phyloP scores from a whole-genome alignment of 1,140 invertebrate genomes.

The Drosophila simulans region DNA sequence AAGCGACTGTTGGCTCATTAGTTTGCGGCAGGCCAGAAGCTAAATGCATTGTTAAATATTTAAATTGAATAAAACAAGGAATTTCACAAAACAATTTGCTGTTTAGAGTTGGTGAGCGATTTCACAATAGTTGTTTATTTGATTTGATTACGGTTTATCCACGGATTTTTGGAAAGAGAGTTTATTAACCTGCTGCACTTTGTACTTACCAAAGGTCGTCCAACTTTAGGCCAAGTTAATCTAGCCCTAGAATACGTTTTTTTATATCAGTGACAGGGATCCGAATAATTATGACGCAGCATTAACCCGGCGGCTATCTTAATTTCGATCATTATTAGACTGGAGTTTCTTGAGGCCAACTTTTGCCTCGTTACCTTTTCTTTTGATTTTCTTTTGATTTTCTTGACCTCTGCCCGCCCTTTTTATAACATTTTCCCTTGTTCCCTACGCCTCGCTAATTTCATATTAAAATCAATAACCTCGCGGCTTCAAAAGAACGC shows the following conservation, averaged over 20 bases:
- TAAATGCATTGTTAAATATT: slow-evolving; percentile 38
- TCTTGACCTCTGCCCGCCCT: slow-evolving; percentile 1
- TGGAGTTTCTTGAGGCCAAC: not conserved
- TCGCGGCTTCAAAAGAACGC: slow-evolving; percentile 28
- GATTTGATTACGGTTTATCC: not conserved
- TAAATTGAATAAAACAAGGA: slow-evolving; percentile 4
- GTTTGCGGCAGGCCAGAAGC: slow-evolving; percentile 10
- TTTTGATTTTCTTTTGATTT: not conserved
- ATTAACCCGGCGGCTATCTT: slow-evolving; percentile 26
- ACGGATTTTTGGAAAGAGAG: not conserved
- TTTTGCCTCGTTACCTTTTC: not conserved
- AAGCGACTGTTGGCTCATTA: slow-evolving; percentile 28
- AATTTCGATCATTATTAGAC: slow-evolving; percentile 21
- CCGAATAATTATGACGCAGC: slow-evolving; percentile 27
- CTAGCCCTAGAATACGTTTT: slow-evolving; percentile 15
- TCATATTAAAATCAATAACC: slow-evolving; percentile 66
- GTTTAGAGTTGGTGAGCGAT: too few relatives aligned
- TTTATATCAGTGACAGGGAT: slow-evolving; percentile 17
- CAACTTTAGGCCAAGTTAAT: slow-evolving; percentile 12
- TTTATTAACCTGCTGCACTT: slow-evolving; percentile 13
- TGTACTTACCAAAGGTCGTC: slow-evolving; percentile 12
- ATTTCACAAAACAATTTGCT: not conserved
- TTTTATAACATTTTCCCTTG: slow-evolving; percentile 12
- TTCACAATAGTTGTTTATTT: too few relatives aligned
- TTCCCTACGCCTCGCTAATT: slow-evolving; percentile 45